Conservation (phyloP, 2,888 invertebrate species). For the Dolichopus griseipennis region DNA sequence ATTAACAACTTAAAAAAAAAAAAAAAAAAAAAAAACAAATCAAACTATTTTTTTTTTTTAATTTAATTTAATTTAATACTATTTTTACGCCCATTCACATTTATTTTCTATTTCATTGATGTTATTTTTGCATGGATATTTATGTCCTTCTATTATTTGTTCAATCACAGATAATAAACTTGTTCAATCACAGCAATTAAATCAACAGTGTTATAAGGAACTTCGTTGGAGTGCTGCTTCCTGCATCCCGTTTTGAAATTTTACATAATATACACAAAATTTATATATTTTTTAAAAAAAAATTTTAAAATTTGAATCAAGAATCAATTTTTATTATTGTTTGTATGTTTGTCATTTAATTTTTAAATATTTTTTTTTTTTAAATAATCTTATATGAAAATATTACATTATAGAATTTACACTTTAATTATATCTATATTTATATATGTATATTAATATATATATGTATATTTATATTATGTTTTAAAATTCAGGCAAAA, state of each 20-base stretch:
- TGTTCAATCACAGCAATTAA: conserved; percentile 36
- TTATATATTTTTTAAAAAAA: not conserved
- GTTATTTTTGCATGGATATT: too few species aligned
- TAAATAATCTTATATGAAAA: not conserved
- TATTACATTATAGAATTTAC: not conserved
- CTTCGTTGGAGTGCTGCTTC: conserved; percentile 36
- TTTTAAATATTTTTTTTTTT: not conserved
- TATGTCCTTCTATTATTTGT: too few species aligned
- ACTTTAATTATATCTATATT: not conserved
- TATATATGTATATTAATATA: not conserved
- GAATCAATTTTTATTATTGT: not conserved
- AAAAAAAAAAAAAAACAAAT: too few species aligned
- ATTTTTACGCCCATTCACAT: not conserved
- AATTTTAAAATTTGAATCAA: not conserved
- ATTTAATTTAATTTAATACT: not conserved
- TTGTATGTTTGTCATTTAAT: conserved; percentile 1
- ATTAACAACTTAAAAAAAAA: not conserved
- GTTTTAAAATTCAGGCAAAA: not conserved
- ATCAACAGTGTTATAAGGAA: conserved; percentile 31
- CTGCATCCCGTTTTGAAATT: conserved; percentile 19
- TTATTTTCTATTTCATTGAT: not conserved
- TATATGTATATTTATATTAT: not conserved
- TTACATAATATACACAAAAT: conserved; percentile 1
- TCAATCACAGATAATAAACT: conserved; percentile 19
- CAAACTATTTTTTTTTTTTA: too few species aligned